Evolutionary conservation across 2,797 vertebrate species (phyloP).

Genomic region (Geotrypetes seraphini): DNA sequence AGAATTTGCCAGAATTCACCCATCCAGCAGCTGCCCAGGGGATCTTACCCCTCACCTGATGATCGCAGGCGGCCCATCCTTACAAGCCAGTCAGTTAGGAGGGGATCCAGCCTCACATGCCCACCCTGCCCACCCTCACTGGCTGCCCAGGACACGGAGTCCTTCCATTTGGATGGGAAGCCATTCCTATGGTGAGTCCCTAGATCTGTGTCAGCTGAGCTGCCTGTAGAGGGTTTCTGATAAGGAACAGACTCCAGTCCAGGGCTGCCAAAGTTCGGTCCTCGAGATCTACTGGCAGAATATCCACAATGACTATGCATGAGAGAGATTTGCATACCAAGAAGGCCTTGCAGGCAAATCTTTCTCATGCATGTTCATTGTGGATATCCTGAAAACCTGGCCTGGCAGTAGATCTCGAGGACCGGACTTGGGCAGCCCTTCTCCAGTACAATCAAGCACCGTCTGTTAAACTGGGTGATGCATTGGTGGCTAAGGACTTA

Average conservation of each 20-base stretch:
- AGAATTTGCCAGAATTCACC: constrained; percentile 86
- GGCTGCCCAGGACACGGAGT: constrained; percentile 91
- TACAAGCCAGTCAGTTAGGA: constrained; percentile 78
- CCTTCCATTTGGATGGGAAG: constrained; percentile 95
- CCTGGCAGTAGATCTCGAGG: too few relatives aligned
- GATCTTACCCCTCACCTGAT: constrained; percentile 86
- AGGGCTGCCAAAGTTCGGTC: too few relatives aligned
- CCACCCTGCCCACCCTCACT: constrained; percentile 83
- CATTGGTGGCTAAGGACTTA: too few relatives aligned
- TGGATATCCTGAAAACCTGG: too few relatives aligned
- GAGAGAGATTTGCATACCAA: too few relatives aligned
- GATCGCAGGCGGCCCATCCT: constrained; percentile 73
- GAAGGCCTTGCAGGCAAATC: too few relatives aligned
- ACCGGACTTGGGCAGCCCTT: too few relatives aligned
- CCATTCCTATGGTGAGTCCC: constrained; percentile 80
- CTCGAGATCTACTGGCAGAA: too few relatives aligned
- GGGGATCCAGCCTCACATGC: constrained; percentile 70
- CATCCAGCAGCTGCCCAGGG: constrained; percentile 77
- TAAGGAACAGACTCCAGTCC: not conserved
- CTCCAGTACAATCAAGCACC: too few relatives aligned
- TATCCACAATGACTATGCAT: too few relatives aligned
- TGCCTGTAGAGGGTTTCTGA: not conserved
- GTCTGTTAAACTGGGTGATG: too few relatives aligned
- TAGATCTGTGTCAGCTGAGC: not conserved
- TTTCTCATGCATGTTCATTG: too few relatives aligned